phyloP scores from a whole-genome alignment of 2,797 vertebrate species.

The Poeciliopsis paucimaculata region DNA sequence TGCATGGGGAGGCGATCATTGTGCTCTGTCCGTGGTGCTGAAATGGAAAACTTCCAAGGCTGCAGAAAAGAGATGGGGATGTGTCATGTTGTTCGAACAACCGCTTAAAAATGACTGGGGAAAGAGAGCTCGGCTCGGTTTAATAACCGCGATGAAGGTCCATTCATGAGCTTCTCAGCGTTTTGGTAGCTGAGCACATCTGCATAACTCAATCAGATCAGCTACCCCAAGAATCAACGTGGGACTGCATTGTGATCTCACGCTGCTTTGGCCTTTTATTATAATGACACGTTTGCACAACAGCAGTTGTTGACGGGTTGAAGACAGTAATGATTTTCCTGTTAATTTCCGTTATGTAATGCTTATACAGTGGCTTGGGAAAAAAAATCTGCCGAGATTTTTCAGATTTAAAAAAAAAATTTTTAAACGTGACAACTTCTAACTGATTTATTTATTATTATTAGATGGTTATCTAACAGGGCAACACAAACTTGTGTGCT shows the following conservation, averaged over 20 bases:
- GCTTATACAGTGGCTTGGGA: background rate
- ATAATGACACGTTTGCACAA: background rate
- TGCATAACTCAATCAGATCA: background rate
- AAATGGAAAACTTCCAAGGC: background rate
- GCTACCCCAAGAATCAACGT: background rate
- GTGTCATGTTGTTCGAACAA: slow-evolving; percentile 1
- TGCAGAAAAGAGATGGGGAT: background rate
- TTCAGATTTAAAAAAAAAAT: too few relatives aligned
- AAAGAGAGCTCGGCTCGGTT: background rate
- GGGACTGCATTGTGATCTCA: background rate
- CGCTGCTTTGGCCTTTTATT: background rate
- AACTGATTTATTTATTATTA: background rate
- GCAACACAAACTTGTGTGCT: background rate
- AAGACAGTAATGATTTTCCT: background rate
- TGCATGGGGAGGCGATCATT: background rate
- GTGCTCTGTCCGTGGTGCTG: slow-evolving; percentile 54
- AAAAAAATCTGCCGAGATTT: background rate
- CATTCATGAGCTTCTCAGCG: background rate
- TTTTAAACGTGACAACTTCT: background rate
- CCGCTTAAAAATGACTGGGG: background rate
- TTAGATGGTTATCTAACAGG: background rate
- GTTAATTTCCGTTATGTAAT: background rate
- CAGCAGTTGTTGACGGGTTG: background rate
- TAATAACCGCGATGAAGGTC: background rate
- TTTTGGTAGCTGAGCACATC: background rate